phyloP scores from a whole-genome alignment of 2,113 vertebrate species.

The Tetraodon nigroviridis region DNA sequence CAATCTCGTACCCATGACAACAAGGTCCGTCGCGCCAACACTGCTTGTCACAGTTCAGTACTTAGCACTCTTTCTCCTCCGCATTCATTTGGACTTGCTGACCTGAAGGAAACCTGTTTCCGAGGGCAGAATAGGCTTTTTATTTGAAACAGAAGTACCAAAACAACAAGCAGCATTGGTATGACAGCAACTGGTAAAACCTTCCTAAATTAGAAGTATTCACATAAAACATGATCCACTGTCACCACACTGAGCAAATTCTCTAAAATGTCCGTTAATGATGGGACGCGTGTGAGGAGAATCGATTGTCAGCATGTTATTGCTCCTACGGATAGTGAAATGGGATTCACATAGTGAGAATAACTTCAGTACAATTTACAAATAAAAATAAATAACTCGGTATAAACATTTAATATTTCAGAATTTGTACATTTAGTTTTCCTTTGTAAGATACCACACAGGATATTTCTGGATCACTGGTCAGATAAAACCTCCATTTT shows the following conservation, averaged over 20 bases:
- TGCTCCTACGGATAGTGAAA: conserved; percentile 69
- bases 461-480: conserved; percentile 32
- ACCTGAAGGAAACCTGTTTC: conserved; percentile 49
- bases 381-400: conserved; percentile 41
- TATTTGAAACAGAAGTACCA: conserved; percentile 66
- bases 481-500: conserved; percentile 53
- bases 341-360: conserved; percentile 60
- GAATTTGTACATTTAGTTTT: conserved; percentile 52
- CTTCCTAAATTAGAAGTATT: conserved; percentile 36
- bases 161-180: conserved; percentile 69
- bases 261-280: conserved; percentile 39
- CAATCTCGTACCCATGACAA: neutral
- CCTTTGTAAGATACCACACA: conserved; percentile 43
- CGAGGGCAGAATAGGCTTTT: conserved; percentile 61
- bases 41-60: neutral
- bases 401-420: conserved; percentile 56
- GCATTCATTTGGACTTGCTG: conserved; percentile 2
- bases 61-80: neutral
- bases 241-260: conserved; percentile 52
- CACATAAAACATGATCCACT: conserved; percentile 49
- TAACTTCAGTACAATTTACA: conserved; percentile 45
- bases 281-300: conserved; percentile 44
- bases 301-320: conserved; percentile 79
- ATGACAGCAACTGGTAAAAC: conserved; percentile 60
- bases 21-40: neutral